phyloP scores from a whole-genome alignment of 2,888 invertebrate genomes.

The Drosophila emarginata region DNA sequence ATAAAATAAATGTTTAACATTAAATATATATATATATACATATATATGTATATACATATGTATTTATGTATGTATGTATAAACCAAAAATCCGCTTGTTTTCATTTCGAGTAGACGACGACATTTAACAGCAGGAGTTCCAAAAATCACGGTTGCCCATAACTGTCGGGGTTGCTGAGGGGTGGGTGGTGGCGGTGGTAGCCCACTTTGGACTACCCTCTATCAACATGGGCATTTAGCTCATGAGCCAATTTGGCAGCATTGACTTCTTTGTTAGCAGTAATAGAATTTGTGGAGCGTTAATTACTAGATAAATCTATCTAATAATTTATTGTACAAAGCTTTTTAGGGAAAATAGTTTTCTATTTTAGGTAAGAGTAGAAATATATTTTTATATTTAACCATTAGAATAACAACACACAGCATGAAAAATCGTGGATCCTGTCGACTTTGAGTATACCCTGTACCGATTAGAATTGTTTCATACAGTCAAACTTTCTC shows the following conservation, averaged over 20 bases:
- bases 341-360: too few species aligned
- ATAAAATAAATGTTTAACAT: slow-evolving; percentile 70
- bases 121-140: slow-evolving; percentile 39
- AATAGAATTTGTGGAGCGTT: too few species aligned
- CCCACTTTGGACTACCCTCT: background rate
- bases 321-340: background rate
- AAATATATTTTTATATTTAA: background rate
- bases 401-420: background rate
- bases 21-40: slow-evolving; percentile 29
- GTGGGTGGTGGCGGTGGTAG: background rate
- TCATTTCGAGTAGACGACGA: slow-evolving; percentile 19
- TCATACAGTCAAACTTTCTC: too few species aligned
- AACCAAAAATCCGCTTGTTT: slow-evolving; percentile 36
- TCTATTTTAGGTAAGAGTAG: too few species aligned
- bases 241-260: too few species aligned
- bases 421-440: too few species aligned
- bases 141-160: background rate
- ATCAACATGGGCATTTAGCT: background rate
- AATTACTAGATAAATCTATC: too few species aligned
- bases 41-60: background rate
- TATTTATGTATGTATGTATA: background rate
- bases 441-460: too few species aligned
- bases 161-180: too few species aligned
- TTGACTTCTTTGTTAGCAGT: too few species aligned
- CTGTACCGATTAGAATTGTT: too few species aligned